Evolutionary conservation across 2,797 vertebrate genomes (phyloP), one percentile per base, ranked within the genome.

Genomic region (Sebastes trivittatus): DNA sequence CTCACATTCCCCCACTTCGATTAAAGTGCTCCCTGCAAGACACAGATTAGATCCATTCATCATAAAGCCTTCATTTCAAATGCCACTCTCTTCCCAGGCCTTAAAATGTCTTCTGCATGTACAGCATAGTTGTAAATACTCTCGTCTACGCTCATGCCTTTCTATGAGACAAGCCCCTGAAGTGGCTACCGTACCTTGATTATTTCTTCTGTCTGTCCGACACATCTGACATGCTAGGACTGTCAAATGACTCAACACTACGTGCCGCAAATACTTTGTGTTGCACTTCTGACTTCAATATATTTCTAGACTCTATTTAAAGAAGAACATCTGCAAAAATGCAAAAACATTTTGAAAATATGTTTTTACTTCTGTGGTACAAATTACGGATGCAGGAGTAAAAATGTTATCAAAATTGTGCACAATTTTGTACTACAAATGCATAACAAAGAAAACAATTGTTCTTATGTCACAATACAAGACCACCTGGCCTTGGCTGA

Each of bases 1-100:
- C 84, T 99, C 96, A 1, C 96, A 97, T 65, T 98, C 97, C 0
- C 97, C 97, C 46, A 98, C 97, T 85, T 96, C 97, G 55, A 97
- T 95, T 77, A 99, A 93, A 2, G 97, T 98, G 88, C 96, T 97
- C 6, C 98, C 98, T 99, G 91, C 34, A 73, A 62, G 9, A 78
- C 7, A 80, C 23, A 72, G 9, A 80, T 38, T 3, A 25, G 27
- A 83, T 69, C 3, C 20, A 76, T 20, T 77, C 5, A 77, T 1
- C 70, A 82, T 6, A 29, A 30, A 49, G 25, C 11, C 1, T 29
- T 49, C 4, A 29, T 16, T 16, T 29, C 7, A 61, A 52, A 42
- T 29, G 1, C 16, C 8, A 27, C 14, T 36, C 18, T 59, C 2
- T n/a, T 27, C 11, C 13, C 14, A 38, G 16, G 11, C 18, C 13